Evolutionary conservation across 1,140 invertebrate genomes (phyloP).

Genomic region (Aricia agestis): DNA sequence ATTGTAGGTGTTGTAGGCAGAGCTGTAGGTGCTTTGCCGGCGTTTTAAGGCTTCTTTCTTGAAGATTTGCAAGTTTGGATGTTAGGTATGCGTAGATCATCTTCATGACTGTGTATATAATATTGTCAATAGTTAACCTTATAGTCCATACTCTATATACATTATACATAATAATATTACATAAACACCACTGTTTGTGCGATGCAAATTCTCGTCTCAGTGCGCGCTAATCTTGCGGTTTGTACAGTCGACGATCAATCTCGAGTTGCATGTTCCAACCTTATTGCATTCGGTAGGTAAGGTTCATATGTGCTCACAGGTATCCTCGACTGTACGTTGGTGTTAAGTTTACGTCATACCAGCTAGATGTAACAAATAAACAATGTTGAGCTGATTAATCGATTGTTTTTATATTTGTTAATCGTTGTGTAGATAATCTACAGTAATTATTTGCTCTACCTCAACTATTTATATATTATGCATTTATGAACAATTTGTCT

Average conservation of each 20-base stretch:
- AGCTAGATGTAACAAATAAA: neutral
- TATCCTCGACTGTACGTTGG: neutral
- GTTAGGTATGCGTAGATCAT: too few species aligned
- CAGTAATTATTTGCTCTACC: too few species aligned
- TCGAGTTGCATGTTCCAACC: neutral
- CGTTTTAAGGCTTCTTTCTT: too few species aligned
- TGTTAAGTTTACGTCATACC: neutral
- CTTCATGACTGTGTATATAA: too few species aligned
- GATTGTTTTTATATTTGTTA: neutral
- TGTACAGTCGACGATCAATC: neutral
- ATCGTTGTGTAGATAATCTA: neutral
- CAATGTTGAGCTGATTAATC: neutral
- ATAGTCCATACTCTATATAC: neutral
- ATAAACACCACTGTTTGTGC: neutral
- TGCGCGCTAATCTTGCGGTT: neutral
- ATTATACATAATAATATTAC: neutral
- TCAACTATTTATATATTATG: too few species aligned
- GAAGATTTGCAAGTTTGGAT: too few species aligned
- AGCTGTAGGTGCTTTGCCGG: too few species aligned
- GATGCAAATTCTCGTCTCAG: neutral
- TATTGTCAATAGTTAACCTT: neutral
- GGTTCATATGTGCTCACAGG: neutral
- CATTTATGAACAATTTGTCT: too few species aligned
- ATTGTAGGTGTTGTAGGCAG: too few species aligned
- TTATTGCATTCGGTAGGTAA: neutral